Conservation (phyloP, 2,888 invertebrate genomes). For the Urechis unicinctus region DNA sequence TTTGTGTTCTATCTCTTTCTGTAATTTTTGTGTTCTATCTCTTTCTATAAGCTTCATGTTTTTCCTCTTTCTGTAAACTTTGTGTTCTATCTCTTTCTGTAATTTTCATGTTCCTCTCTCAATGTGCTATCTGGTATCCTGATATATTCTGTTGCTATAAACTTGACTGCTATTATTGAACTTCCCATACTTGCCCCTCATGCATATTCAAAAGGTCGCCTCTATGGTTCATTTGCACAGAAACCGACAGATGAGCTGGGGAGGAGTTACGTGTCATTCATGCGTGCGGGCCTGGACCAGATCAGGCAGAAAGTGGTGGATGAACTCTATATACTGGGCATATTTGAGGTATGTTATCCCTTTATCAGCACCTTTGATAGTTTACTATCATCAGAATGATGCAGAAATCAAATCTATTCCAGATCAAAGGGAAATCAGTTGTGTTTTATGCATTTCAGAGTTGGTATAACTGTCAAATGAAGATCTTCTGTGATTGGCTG, state of each 20-base stretch:
- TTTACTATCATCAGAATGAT: constrained; percentile 7
- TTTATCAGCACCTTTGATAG: neutral
- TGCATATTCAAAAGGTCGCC: too few relatives aligned
- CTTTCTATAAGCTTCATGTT: too few relatives aligned
- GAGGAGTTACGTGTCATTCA: constrained; percentile 95
- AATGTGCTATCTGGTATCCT: too few relatives aligned
- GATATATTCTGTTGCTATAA: neutral
- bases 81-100: too few relatives aligned
- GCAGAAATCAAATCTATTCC: neutral
- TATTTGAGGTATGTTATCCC: constrained; percentile 62
- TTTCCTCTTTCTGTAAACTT: too few relatives aligned
- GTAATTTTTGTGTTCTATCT: too few relatives aligned
- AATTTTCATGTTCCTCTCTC: too few relatives aligned
- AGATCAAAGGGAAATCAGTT: neutral
- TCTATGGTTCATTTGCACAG: too few relatives aligned
- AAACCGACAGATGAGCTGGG: constrained; percentile 88
- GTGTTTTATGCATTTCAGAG: constrained; percentile 58
- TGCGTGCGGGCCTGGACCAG: constrained; percentile 95
- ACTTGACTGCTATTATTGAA: neutral
- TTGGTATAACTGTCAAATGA: constrained; percentile 93
- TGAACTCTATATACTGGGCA: constrained; percentile 74
- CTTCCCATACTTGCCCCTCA: too few relatives aligned
- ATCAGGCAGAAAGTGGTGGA: constrained; percentile 91
- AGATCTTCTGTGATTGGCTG: constrained; percentile 88
- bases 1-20: too few relatives aligned